Conservation (phyloP, 2,797 vertebrate genomes). For the Cercopithecus petaurista region DNA sequence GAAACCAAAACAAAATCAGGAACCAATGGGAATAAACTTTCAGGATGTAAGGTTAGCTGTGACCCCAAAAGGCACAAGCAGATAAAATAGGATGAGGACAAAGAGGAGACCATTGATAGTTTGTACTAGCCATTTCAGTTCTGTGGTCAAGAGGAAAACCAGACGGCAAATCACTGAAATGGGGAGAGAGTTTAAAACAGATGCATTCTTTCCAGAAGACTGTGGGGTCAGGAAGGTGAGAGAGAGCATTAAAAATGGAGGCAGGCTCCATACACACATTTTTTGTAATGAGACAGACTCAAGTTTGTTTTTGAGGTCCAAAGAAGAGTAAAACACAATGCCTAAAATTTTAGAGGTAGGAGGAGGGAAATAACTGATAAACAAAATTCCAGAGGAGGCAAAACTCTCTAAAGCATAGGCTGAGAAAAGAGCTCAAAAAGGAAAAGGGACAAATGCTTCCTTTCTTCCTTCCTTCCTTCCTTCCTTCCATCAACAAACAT, state of each 20-base stretch:
- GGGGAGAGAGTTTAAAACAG: background rate
- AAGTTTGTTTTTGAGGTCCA: background rate
- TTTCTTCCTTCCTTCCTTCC: rapidly evolving
- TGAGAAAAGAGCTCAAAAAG: background rate
- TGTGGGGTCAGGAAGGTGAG: background rate
- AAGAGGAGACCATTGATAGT: background rate
- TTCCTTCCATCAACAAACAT: background rate
- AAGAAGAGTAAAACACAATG: background rate
- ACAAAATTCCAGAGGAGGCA: background rate
- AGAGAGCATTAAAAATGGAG: background rate
- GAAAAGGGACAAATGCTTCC: background rate
- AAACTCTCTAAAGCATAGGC: background rate
- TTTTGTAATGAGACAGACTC: background rate
- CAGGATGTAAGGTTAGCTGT: background rate
- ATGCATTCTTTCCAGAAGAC: background rate
- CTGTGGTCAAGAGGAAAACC: background rate
- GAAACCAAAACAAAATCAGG: background rate
- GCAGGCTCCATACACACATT: background rate
- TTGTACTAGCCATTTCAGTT: background rate
- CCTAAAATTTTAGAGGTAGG: background rate
- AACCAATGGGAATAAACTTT: background rate
- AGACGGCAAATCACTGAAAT: background rate
- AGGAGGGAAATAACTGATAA: background rate
- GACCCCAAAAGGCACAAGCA: background rate
- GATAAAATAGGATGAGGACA: background rate